Evolutionary conservation across 2,113 vertebrate species (phyloP), one percentile per base, ranked within the genome.

Genomic region (Oxygymnocypris stewartii): DNA sequence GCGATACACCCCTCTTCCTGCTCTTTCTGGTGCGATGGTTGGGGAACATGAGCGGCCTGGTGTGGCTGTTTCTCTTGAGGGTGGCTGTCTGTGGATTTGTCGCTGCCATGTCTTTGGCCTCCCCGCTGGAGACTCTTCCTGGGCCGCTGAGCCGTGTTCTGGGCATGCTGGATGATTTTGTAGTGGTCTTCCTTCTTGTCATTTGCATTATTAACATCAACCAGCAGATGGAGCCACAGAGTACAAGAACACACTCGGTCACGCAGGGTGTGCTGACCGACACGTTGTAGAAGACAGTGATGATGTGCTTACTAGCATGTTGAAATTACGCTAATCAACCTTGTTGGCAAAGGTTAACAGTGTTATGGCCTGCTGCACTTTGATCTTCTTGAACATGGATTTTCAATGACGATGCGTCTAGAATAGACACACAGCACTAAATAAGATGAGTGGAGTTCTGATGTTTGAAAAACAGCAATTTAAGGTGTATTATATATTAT

Each of bases 121-220:
- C 92, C 54, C 89, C 93, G 0, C 59, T 92, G 35, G 91, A 94
- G 69, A 84, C 87, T 0, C 89, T 94, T 85, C 90, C 92, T 7
- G 93, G 91, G 81, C 94, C 95, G 79, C 90, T 96, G 74, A 93
- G 93, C 1, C 93, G 94, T 54, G 93, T 92, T 11, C 91, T 94
- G 86, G 94, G 93, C 77, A 88, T 93, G 25, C 90, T 95, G 59
- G 96, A 96, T 28, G 95, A 96, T 84, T 90, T 92, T 1, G 93
- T 95, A 69, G 94, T 95, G 87, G 94, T 96, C 77, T 91, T 95
- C 76, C 93, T 97, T 82, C 93, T 97, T 51, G 90, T 96, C 5
- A 94, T 94, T 89, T 96, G 94, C 28, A 88, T 95, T 61, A 92
- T 97, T 86, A 96, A 95, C 87, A 95, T 95, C 88, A 94, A 93